Evolutionary conservation across 2,113 vertebrate genomes (phyloP), one percentile per base, ranked within the genome.

Genomic region (Ariopsis seemanni): DNA sequence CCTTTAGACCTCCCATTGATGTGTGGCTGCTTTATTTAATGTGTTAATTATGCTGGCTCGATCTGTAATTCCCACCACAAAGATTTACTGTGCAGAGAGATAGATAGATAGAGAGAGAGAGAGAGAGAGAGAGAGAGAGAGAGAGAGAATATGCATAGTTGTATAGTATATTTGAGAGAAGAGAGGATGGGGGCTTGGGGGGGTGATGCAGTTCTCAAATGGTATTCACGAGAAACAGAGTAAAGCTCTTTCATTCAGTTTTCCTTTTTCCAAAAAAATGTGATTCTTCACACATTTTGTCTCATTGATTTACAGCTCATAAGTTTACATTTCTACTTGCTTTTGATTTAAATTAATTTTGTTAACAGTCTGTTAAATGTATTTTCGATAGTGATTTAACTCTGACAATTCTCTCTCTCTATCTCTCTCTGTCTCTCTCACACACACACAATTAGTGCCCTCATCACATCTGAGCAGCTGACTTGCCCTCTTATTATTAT

Each of bases 1-100:
- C 80, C 87, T 82, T 90, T 89, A 84, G 90, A 87, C 84, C 86
- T 87, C 87, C 87, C 88, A 87, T 89, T 84, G 90, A 89, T 83
- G 86, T 84, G 85, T 84, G 89, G 80, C 85, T 84, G 57, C 86
- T 88, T 89, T 91, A 91, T 91, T 91, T 89, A 92, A 92, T 92
- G 91, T 91, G 88, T 91, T 90, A 89, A 91, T 91, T 89, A 91
- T 75, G 87, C 91, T 79, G 84, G 84, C 87, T 88, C 84, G 77
- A 89, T 91, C 85, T 88, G 85, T 91, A 86, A 89, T 90, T 92
- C 86, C 82, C 85, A 88, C 83, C 58, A 63, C 78, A 79, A 90
- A 86, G 84, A 91, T 91, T 91, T 91, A 91, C 89, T 84, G 87
- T 89, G 87, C 60, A 67, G 82, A 87, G 69, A 88, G 0, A 67